Evolutionary conservation across 2,888 invertebrate genomes (phyloP), one percentile per base, ranked within the genome.

Genomic region (Microctonus hyperodae): DNA sequence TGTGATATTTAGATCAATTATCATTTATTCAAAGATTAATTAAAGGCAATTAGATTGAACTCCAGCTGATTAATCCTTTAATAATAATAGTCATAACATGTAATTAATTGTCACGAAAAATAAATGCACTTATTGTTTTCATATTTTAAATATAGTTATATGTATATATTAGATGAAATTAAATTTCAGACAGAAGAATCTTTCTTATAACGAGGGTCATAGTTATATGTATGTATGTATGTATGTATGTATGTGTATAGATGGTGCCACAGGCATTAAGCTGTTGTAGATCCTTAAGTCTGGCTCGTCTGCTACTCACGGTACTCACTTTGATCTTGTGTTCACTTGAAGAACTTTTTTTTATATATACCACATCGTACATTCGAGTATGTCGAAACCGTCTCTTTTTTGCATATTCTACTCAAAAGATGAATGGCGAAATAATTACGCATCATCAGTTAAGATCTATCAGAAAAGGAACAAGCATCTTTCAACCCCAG

Each of bases 261-360:
- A 35, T 53, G 48, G 65, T 50, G 48, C 58, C 55, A 61, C 48
- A 22, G 37, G 67, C 55, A 61, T 59, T 28, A 60, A 60, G 67
- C 60, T 50, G 53, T 53, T 40, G 40, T 56, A 58, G 60, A 68
- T 67, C 69, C 72, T 68, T 68, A 64, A 65, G 51, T 66, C 67
- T 64, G 64, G 65, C 56, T 62, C 50, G 57, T 64, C 57, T 33
- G 50, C 66, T 64, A 35, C 67, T 64, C 60, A 67, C 66, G 60
- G 75, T 74, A 76, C 77, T 79, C 76, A 72, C 79, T 79, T 79
- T 79, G 80, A 79, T 79, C 79, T 79, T 76, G 72, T 69, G 70
- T 60, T 37, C 58, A 57, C 66, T 37, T 58, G 35, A 70, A 72
- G 70, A 72, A 76, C 76, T 75, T 78, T 77, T 78, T 78, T 78